Base-by-base conservation (phyloP, 1,140 invertebrate species). In the Propsilocerus akamusi region DNA sequence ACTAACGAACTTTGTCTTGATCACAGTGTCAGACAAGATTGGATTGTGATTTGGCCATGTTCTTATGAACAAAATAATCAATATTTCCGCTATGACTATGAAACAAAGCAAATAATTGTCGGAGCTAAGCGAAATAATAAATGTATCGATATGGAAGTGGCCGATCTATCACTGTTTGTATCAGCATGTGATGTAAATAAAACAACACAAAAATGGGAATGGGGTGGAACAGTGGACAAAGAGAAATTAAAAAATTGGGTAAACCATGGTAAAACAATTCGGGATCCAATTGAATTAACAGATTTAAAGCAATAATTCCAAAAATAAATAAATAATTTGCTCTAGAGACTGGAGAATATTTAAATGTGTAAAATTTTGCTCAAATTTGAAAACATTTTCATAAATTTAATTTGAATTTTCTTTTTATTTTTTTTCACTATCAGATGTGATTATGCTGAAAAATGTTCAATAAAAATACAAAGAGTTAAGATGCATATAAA, bases 1-100 rank as follows among this genome's bases (percentile, higher is more conserved):
- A 60, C 77, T 12, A 72, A 41, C 34, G 22, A 17, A 8, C 8
- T 20, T 5, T 41, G 34, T 10, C 17, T 41, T 20, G 34, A 41
- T 41, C 8, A 7, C 2, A 41, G 22, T 20, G 2, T 8, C 17
- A 17, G 11, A n/a, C 17, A 41, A 20, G n/a, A n/a, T n/a, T n/a
- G n/a, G n/a, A 17, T 41, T 41, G 8, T 17, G 3, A 41, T 41
- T 41, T 41, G 8, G 17, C 14, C n/a, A 20, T 41, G 34, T 20
- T 20, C 17, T 7, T 41, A 20, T 20, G 10, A n/a, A 3, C 34
- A 41, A 41, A 20, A 20, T 6, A 41, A 41, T 41, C 34, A 41
- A 41, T 41, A 41, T 41, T 41, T 41, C 22, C 12, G 34, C 8
- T 41, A 41, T 20, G 34, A 41, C 10, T 7, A 20, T n/a, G 14